Evolutionary conservation across 1,140 invertebrate species (phyloP), one percentile per base, ranked within the genome.

Genomic region (Carcinoscorpius rotundicauda): DNA sequence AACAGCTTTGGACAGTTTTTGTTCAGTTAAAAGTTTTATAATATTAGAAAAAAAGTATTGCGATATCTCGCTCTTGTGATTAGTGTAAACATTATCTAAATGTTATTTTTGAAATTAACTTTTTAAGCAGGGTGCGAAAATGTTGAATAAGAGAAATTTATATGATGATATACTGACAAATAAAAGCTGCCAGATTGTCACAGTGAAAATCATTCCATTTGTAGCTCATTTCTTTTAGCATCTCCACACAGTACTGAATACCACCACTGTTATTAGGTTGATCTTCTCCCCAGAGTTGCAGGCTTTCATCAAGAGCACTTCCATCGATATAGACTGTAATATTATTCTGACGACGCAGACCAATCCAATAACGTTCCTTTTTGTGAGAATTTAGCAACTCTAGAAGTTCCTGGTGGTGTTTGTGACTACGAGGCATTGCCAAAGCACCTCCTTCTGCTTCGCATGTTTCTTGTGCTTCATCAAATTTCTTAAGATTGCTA

Each of bases 121-220:
- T 29, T 29, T 29, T 29, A 29, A 29, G 29, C 29, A 29, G 29
- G 29, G 29, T 29, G 29, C 29, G 29, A 29, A 29, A 29, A 2
- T 29, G 29, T 29, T 29, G 29, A 29, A 29, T 29, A 29, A 29
- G 29, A 29, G 29, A 29, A 29, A 29, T 29, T 29, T 29, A 29
- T 29, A 29, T 29, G 29, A 29, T 29, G 0, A 70, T 64, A 8
- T 68, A 70, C 50, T 68, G 69, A 51, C 69, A 70, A 29, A 70
- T 62, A 60, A 62, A 70, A 1, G 68, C 66, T 0, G 60, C 68
- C 0, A 60, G 63, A 50, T 66, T 52, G 51, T 64, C 59, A 8
- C 69, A 70, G 53, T 69, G 68, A 10, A 67, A 70, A 59, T 70
- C 69, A 51, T 70, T 70, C 69, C 69, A 70, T 11, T 69, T n/a